Evolutionary conservation across 2,797 vertebrate species (phyloP).

Genomic region (Staurois parvus): DNA sequence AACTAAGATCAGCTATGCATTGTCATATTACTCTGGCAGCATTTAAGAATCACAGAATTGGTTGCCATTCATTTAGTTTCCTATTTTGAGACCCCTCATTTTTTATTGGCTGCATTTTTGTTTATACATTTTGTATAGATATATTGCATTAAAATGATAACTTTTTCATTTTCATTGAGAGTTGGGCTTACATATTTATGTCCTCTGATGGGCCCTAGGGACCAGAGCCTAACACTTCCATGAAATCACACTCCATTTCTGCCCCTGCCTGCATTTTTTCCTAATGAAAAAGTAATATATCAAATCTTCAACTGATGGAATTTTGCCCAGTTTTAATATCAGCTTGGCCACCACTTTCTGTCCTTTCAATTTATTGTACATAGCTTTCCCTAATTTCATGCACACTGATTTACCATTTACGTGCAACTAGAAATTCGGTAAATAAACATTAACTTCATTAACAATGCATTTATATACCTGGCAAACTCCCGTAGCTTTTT

Average conservation of each 20-base stretch:
- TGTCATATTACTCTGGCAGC: no score
- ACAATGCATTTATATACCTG: background rate
- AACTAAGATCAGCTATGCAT: no score
- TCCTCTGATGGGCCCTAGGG: background rate
- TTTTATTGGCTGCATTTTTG: no score
- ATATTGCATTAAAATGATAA: background rate
- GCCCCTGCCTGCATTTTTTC: background rate
- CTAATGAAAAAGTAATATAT: background rate
- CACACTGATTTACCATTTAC: background rate
- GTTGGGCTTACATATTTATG: no score
- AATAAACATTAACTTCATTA: background rate
- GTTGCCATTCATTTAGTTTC: no score
- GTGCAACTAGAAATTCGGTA: background rate
- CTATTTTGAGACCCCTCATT: no score
- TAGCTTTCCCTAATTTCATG: background rate
- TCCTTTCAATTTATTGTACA: background rate
- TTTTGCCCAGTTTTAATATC: background rate
- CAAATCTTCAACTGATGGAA: background rate
- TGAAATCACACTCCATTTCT: background rate
- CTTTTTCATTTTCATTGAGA: background rate
- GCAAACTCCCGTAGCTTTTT: background rate
- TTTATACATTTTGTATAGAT: no score
- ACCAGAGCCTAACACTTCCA: background rate
- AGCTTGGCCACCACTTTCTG: background rate
- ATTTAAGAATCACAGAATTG: no score